These are phyloP conservation scores for Resseliella maxima DNA, from an alignment of 2,888 invertebrate species.

Conservation along the genomic window DNA sequence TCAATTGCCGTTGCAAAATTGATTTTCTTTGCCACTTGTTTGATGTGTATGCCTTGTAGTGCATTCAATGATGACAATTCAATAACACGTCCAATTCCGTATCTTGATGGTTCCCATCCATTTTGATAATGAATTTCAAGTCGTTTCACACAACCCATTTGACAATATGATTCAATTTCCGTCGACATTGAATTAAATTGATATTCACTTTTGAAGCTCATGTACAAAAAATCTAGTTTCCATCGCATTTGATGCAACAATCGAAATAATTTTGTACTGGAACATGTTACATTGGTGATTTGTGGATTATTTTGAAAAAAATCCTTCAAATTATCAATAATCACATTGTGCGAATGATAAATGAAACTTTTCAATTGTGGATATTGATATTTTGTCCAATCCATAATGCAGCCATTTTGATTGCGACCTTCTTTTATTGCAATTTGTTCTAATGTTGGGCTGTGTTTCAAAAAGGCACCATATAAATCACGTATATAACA, in stretches of 20 bases:
- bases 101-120: neutral
- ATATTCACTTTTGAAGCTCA: neutral
- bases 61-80: neutral
- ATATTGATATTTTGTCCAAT: neutral
- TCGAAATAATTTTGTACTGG: neutral
- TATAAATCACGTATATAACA: neutral
- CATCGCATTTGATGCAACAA: neutral
- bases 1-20: neutral
- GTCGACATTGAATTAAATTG: neutral
- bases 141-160: neutral
- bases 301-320: neutral
- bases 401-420: neutral
- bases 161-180: neutral
- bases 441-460: neutral
- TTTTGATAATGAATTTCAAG: neutral
- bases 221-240: neutral
- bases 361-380: neutral
- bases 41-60: neutral
- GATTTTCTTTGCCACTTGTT: neutral
- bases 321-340: neutral
- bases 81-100: neutral
- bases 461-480: neutral
- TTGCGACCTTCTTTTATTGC: neutral
- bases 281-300: neutral
- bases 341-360: neutral